Evolutionary conservation across 1,140 invertebrate genomes (phyloP).

Genomic region (Bombus huntii): DNA sequence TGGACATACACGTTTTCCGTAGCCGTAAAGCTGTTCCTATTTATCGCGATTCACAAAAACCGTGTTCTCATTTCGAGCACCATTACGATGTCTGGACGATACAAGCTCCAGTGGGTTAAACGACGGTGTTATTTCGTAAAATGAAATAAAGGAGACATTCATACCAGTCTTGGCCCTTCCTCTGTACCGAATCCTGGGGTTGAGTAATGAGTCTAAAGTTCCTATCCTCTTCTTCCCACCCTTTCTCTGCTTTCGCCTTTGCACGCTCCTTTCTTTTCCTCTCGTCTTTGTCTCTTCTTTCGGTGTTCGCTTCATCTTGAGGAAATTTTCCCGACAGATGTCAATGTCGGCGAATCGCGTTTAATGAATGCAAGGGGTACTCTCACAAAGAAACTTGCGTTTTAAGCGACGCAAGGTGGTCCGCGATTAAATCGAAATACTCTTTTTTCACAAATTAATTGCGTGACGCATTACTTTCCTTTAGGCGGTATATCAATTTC

Average conservation of each 20-base stretch:
- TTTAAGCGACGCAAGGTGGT: not conserved
- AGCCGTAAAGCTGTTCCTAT: constrained; percentile 32
- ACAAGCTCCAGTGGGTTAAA: constrained; percentile 61
- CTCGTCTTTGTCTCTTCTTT: not conserved
- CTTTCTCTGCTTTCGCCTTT: not conserved
- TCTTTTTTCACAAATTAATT: constrained; percentile 29
- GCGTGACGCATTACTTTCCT: not conserved
- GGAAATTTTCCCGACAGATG: constrained; percentile 54
- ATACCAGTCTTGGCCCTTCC: constrained; percentile 57
- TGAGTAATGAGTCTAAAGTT: constrained; percentile 68
- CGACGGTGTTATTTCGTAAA: constrained; percentile 65
- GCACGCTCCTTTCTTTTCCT: not conserved
- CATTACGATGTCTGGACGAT: constrained; percentile 65
- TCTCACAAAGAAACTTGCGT: not conserved
- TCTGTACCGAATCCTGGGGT: constrained; percentile 40
- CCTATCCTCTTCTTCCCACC: constrained; percentile 39
- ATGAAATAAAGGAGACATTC: constrained; percentile 72
- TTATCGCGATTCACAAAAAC: constrained; percentile 62
- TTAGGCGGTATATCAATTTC: not conserved
- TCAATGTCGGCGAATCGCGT: constrained; percentile 49
- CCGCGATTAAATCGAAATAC: not conserved
- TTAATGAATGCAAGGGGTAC: constrained; percentile 52
- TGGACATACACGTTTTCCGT: constrained; percentile 2
- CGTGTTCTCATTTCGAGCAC: constrained; percentile 55
- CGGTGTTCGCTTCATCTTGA: constrained; percentile 14